Conservation (phyloP, 2,113 vertebrate species). For the Oreochromis tanganicae region DNA sequence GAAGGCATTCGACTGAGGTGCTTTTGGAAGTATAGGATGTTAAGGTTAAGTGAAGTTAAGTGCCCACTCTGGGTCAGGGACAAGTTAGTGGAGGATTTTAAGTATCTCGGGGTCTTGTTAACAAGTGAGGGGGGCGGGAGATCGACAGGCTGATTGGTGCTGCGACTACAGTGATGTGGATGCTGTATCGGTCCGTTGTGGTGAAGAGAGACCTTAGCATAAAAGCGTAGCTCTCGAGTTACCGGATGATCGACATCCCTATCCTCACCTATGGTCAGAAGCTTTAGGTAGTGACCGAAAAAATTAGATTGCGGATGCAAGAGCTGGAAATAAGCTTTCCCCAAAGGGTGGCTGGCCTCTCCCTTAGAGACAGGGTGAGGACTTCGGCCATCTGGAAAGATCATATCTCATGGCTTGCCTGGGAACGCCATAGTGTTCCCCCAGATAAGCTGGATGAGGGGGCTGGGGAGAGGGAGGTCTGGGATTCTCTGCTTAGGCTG, state of each 20-base stretch:
- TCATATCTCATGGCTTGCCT: background rate
- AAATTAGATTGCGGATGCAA: background rate
- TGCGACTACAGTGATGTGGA: background rate
- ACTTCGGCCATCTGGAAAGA: background rate
- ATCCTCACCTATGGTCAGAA: background rate
- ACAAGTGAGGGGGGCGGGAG: background rate
- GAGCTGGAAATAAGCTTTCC: background rate
- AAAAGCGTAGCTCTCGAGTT: background rate
- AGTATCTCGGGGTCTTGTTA: background rate
- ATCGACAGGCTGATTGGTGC: background rate
- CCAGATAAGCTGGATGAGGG: background rate
- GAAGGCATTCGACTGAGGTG: background rate
- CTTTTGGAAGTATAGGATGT: background rate
- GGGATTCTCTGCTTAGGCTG: background rate
- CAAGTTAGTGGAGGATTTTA: background rate
- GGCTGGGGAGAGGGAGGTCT: background rate
- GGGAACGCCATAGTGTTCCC: background rate
- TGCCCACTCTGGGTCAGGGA: accelerated
- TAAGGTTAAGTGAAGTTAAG: background rate
- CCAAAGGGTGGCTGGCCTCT: background rate
- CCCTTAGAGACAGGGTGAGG: background rate
- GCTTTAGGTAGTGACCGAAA: background rate
- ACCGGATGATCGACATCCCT: background rate
- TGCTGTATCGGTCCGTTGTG: background rate
- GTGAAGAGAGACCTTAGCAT: background rate